Conservation (phyloP, 1,140 invertebrate species). For the Archegozetes longisetosus region DNA sequence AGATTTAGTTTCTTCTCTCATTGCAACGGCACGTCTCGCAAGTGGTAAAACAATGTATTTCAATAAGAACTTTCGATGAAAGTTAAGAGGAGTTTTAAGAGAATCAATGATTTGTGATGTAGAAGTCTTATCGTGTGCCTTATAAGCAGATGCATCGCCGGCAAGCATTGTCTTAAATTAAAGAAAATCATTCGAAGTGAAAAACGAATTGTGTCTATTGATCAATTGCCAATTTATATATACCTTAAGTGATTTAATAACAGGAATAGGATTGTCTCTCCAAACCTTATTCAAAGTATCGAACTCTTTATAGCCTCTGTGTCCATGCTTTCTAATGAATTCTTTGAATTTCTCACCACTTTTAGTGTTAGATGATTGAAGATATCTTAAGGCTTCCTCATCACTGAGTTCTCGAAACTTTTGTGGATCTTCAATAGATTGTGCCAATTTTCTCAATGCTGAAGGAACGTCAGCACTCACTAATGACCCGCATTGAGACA, state of each 20-base stretch:
- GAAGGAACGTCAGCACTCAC: conserved; percentile 10
- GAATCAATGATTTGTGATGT: conserved; percentile 11
- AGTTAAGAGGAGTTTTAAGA: conserved; percentile 4
- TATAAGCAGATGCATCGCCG: too few species aligned
- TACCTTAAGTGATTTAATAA: conserved; percentile 33
- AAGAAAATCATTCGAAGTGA: neutral
- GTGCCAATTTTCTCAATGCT: neutral
- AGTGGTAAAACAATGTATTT: conserved; percentile 38
- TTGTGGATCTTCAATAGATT: conserved; percentile 1
- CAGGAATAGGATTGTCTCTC: conserved; percentile 40
- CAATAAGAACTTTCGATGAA: conserved; percentile 19
- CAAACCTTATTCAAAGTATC: conserved; percentile 48
- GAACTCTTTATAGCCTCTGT: conserved; percentile 55
- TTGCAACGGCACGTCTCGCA: conserved; percentile 39
- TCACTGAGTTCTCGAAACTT: neutral
- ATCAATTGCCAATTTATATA: conserved; percentile 6
- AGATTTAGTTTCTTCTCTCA: conserved; percentile 20
- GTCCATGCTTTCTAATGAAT: conserved; percentile 54
- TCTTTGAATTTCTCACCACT: conserved; percentile 30
- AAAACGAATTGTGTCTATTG: neutral
- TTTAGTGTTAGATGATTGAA: neutral
- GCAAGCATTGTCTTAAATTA: neutral
- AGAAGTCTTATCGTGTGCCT: neutral
- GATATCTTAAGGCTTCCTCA: conserved; percentile 3
- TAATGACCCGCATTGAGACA: conserved; percentile 37